Percentiles rank a stretch among this genome's conserved stretches.
phyloP scores from a whole-genome alignment of 2,888 invertebrate species.

The Drosophila monieri region DNA sequence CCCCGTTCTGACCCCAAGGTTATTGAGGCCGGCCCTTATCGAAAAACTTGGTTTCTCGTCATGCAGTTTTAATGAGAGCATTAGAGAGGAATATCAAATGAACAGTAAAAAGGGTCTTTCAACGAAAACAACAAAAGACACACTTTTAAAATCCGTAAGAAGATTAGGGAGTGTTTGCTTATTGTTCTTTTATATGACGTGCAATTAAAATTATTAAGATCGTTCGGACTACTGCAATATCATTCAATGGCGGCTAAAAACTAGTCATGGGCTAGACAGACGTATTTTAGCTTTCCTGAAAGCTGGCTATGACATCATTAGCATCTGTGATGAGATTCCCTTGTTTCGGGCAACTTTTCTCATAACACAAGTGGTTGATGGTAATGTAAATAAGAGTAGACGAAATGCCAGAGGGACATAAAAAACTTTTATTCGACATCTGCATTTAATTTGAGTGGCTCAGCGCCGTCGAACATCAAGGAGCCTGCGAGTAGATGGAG shows the following conservation, averaged over 20 bases:
- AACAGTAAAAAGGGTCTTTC: slow-evolving; percentile 9
- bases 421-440: slow-evolving; percentile 44
- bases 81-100: slow-evolving; percentile 40
- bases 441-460: slow-evolving; percentile 45
- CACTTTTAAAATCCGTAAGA: neutral
- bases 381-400: slow-evolving; percentile 39
- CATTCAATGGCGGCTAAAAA: slow-evolving; percentile 18
- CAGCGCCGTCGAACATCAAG: slow-evolving; percentile 21
- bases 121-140: neutral
- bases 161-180: neutral
- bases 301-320: slow-evolving; percentile 55
- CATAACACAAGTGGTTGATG: slow-evolving; percentile 57
- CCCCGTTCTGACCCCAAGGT: slow-evolving; percentile 26
- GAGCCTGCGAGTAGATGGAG: neutral
- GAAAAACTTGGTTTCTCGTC: slow-evolving; percentile 44
- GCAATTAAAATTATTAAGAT: slow-evolving; percentile 45
- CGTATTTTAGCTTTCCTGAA: slow-evolving; percentile 20
- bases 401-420: slow-evolving; percentile 48
- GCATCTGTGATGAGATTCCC: slow-evolving; percentile 58
- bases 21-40: slow-evolving; percentile 12
- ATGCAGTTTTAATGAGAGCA: slow-evolving; percentile 70
- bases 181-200: slow-evolving; percentile 16
- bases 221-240: slow-evolving; percentile 9
- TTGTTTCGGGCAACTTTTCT: slow-evolving; percentile 54
- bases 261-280: slow-evolving; percentile 20